phyloP scores from a whole-genome alignment of 92 coral and sea anemone species.

The Parazoanthus swiftii region DNA sequence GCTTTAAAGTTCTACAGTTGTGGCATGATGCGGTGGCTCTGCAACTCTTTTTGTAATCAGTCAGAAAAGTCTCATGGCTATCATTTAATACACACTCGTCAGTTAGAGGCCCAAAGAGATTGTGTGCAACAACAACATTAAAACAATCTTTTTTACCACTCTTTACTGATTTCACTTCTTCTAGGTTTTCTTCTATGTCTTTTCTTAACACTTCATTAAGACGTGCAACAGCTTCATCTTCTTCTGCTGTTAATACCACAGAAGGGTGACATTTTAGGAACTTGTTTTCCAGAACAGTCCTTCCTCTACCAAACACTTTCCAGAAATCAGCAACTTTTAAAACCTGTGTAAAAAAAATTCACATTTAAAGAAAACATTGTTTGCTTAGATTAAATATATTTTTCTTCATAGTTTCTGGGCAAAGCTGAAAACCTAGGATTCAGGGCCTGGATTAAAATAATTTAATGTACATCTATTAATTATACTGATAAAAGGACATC shows the following conservation, averaged over 20 bases:
- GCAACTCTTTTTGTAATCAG: background rate
- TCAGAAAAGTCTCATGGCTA: background rate
- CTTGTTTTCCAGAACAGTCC: background rate
- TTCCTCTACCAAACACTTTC: background rate
- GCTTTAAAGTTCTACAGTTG: background rate
- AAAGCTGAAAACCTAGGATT: too few species aligned
- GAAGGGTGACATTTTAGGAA: background rate
- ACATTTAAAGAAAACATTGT: too few species aligned
- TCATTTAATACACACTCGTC: background rate
- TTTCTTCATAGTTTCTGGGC: too few species aligned
- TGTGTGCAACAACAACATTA: constrained; percentile 4
- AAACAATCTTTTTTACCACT: background rate
- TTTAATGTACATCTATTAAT: too few species aligned
- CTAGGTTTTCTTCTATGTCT: background rate
- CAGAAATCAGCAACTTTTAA: background rate
- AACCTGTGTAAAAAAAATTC: too few species aligned
- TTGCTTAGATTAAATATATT: too few species aligned
- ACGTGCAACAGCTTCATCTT: constrained; percentile 4
- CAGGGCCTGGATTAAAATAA: too few species aligned
- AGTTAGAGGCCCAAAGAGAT: background rate
- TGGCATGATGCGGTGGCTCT: background rate
- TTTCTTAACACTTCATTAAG: background rate
- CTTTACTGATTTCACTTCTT: background rate
- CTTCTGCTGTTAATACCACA: background rate
- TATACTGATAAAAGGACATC: too few species aligned